Evolutionary conservation across 2,113 vertebrate species (phyloP).

Genomic region (Sturnira hondurensis): DNA sequence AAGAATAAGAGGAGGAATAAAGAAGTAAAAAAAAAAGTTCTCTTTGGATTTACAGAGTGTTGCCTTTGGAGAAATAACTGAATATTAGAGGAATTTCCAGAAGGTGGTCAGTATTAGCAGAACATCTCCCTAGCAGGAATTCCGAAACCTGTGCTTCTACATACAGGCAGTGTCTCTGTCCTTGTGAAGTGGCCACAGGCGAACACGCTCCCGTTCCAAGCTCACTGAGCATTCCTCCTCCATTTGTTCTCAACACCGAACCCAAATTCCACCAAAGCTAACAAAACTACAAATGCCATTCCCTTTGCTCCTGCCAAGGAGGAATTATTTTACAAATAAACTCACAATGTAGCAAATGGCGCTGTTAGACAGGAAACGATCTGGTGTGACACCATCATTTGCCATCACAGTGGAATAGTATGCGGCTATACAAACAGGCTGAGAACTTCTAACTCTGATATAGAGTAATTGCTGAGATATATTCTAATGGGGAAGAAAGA

Average conservation of each 20-base stretch:
- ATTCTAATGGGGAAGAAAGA: background rate
- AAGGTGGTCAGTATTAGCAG: background rate
- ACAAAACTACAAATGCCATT: slow-evolving; percentile 4
- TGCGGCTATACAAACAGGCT: background rate
- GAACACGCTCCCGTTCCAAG: background rate
- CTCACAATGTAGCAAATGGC: slow-evolving; percentile 36
- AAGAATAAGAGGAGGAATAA: background rate
- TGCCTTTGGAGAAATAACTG: background rate
- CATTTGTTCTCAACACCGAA: background rate
- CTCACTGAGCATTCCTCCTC: background rate
- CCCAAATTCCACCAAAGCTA: background rate
- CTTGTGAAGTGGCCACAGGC: background rate
- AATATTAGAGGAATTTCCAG: background rate
- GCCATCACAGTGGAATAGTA: background rate
- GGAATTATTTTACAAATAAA: slow-evolving; percentile 58
- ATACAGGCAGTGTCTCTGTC: background rate
- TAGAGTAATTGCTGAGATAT: background rate
- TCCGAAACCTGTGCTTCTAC: background rate
- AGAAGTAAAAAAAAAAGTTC: background rate
- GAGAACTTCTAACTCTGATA: background rate
- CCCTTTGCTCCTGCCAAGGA: background rate
- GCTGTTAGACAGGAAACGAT: background rate
- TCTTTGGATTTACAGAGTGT: background rate
- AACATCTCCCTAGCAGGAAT: background rate
- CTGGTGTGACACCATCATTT: background rate